Evolutionary conservation across 1,140 invertebrate genomes (phyloP).

Genomic region (Sycobia sp.): DNA sequence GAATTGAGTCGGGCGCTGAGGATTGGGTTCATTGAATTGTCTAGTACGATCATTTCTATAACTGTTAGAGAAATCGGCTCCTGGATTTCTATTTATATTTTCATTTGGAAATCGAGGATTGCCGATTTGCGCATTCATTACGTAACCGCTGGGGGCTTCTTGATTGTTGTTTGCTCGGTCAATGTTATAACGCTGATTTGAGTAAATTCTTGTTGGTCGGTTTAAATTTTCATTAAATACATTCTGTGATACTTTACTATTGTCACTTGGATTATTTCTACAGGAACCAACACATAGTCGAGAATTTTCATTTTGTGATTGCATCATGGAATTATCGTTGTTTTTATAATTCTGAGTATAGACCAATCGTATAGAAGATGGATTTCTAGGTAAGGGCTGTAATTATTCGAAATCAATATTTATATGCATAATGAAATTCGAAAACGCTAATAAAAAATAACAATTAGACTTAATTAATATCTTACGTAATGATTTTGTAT

Average conservation of each 20-base stretch:
- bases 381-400: slow-evolving; percentile 3
- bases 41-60: too few relatives aligned
- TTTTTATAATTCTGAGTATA: slow-evolving; percentile 2
- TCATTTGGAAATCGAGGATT: slow-evolving; percentile 2
- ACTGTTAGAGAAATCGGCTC: too few relatives aligned
- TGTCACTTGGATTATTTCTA: too few relatives aligned
- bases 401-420: too few relatives aligned
- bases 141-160: neutral
- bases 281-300: slow-evolving; percentile 27
- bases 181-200: slow-evolving; percentile 5
- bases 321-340: neutral
- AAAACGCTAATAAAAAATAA: too few relatives aligned
- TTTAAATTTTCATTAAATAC: neutral
- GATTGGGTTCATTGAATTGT: neutral
- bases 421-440: too few relatives aligned
- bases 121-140: neutral
- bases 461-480: too few relatives aligned
- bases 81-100: too few relatives aligned
- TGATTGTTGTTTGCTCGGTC: neutral
- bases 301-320: neutral
- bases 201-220: neutral
- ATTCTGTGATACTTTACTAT: too few relatives aligned
- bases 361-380: slow-evolving; percentile 1
- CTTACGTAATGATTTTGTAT: too few relatives aligned
- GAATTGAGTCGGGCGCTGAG: neutral